Conservation (phyloP, 2,797 vertebrate species). For the Lates japonicus region DNA sequence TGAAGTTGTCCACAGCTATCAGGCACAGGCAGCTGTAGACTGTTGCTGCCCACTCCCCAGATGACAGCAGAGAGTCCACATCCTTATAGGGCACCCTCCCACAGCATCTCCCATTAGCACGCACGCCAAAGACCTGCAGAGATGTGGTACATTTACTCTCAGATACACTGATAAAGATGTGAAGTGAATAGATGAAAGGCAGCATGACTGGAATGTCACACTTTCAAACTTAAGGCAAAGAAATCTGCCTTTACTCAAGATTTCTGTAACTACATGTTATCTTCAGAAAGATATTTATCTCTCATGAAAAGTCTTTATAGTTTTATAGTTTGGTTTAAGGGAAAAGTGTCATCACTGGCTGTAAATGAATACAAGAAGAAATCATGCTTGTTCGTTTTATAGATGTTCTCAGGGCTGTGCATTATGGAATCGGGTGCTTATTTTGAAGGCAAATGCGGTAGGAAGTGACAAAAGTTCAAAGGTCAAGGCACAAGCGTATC, state of each 20-base stretch:
- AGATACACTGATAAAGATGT: constrained; percentile 21
- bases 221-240: constrained; percentile 16
- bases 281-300: neutral
- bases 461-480: too few species aligned
- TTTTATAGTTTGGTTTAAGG: neutral
- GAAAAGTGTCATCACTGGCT: neutral
- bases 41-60: constrained; percentile 99
- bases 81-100: constrained; percentile 97
- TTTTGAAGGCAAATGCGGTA: too few species aligned
- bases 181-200: constrained; percentile 30
- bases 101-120: constrained; percentile 98
- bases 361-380: too few species aligned
- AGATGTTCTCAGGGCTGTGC: too few species aligned
- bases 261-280: neutral
- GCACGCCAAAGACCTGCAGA: constrained; percentile 95
- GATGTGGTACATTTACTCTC: constrained; percentile 13
- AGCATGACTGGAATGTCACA: constrained; percentile 24
- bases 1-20: constrained; percentile 96
- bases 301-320: neutral
- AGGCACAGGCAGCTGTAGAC: constrained; percentile 95
- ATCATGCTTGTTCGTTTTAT: too few species aligned
- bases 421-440: too few species aligned
- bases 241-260: constrained; percentile 1
- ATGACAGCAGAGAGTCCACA: constrained; percentile 97
- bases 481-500: too few species aligned